A percentile compares a stretch with the other conserved stretches of the same genome.
Conservation (phyloP, 1,140 invertebrate genomes). For the Zelostemma sp. region DNA sequence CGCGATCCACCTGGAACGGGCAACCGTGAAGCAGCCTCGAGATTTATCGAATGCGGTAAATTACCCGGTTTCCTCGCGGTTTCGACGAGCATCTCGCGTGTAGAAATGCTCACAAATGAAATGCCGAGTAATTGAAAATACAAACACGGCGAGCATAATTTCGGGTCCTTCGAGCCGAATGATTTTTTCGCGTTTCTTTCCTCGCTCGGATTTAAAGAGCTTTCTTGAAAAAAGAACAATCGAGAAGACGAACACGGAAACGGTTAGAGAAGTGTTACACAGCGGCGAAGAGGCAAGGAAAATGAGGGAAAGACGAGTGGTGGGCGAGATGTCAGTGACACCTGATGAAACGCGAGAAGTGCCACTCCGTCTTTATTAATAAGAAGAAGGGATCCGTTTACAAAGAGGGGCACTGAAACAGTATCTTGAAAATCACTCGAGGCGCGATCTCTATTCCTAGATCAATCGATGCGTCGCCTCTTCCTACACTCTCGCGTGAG, state of each 20-base stretch:
- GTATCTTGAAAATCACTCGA: conserved; percentile 1
- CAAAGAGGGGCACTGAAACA: neutral
- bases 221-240: too few species aligned
- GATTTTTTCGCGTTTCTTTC: too few species aligned
- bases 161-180: too few species aligned
- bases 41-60: neutral
- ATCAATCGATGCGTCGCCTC: neutral
- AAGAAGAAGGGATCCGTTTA: conserved; percentile 1
- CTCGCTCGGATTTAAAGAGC: too few species aligned
- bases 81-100: neutral
- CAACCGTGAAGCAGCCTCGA: neutral
- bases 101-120: neutral
- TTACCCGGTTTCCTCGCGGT: neutral
- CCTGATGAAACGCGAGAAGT: neutral
- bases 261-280: too few species aligned
- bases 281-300: too few species aligned
- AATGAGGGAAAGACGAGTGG: neutral
- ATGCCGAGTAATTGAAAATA: neutral
- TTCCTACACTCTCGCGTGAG: neutral
- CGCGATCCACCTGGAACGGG: neutral
- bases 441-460: conserved; percentile 1
- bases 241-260: too few species aligned
- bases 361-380: neutral
- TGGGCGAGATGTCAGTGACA: neutral
- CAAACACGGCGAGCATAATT: too few species aligned